These are phyloP conservation scores for Tipula helvola DNA, from an alignment of 2,888 invertebrate genomes.

Conservation along the genomic window DNA sequence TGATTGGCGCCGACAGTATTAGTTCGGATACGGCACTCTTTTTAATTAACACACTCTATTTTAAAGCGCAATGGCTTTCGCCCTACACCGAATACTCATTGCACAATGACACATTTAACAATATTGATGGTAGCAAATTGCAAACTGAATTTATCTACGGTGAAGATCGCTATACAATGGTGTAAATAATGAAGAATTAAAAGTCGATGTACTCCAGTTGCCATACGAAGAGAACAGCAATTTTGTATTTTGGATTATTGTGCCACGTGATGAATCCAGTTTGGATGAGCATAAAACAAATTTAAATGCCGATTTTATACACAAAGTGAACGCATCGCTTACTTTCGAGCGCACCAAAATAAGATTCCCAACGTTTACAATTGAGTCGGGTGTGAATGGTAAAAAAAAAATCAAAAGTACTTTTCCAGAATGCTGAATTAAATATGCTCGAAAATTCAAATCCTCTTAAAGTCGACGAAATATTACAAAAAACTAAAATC, in stretches of 20 bases:
- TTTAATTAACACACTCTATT: background rate
- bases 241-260: background rate
- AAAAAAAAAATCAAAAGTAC: background rate
- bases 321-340: background rate
- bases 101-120: background rate
- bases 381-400: background rate
- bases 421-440: background rate
- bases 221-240: background rate
- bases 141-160: background rate
- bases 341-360: background rate
- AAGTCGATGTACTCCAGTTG: background rate
- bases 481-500: background rate
- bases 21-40: background rate
- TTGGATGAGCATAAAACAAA: background rate
- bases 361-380: background rate
- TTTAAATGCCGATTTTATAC: background rate
- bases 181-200: background rate
- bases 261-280: background rate
- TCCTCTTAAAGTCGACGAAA: background rate
- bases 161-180: background rate
- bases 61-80: background rate
- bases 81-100: background rate
- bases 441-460: background rate
- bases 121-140: background rate
- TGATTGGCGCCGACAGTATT: background rate